These are phyloP conservation scores for Cecidostiba fungosa DNA, from an alignment of 2,888 invertebrate species.

Conservation along the genomic window DNA sequence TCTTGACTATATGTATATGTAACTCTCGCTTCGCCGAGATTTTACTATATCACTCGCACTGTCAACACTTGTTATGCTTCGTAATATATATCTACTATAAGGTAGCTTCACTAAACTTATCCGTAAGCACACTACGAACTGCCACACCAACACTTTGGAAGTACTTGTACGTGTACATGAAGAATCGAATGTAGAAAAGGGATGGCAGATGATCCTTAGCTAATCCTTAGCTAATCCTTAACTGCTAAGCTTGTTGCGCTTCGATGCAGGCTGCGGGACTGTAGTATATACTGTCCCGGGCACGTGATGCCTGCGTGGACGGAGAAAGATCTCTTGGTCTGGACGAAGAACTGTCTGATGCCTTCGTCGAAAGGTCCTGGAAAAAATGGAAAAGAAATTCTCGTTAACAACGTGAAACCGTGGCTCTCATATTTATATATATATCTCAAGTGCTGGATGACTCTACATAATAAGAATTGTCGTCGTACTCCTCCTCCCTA, in stretches of 20 bases:
- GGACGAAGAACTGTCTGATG: conserved; percentile 51
- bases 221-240: neutral
- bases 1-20: neutral
- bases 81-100: neutral
- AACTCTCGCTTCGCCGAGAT: neutral
- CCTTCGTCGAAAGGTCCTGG: conserved; percentile 46
- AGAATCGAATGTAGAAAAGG: conserved; percentile 15
- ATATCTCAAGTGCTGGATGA: no score
- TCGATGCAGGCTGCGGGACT: neutral
- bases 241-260: conserved; percentile 10
- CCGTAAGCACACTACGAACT: neutral
- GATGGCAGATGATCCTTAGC: conserved; percentile 1
- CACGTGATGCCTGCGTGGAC: conserved; percentile 72
- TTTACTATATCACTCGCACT: neutral
- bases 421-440: no score
- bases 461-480: neutral
- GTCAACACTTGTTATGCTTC: neutral
- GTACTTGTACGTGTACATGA: conserved; percentile 30
- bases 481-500: conserved; percentile 13
- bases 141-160: conserved; percentile 41
- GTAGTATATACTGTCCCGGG: neutral
- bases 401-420: conserved; percentile 16
- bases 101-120: conserved; percentile 55
- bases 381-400: conserved; percentile 12
- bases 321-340: conserved; percentile 72